Evolutionary conservation across 2,113 vertebrate genomes (phyloP), one percentile per base, ranked within the genome.

Genomic region (Ascaphus truei): DNA sequence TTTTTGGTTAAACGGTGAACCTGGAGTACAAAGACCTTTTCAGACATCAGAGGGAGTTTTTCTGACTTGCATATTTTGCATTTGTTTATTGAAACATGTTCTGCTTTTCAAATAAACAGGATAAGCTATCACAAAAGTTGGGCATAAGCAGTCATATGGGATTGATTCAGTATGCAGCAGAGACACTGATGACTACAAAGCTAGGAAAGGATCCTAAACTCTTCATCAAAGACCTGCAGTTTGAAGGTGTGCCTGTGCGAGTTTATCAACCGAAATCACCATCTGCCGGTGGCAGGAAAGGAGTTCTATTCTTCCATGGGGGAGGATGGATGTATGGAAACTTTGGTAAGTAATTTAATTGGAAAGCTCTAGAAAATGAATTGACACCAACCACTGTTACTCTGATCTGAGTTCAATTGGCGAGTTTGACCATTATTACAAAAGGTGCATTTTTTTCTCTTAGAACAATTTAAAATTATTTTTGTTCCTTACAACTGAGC

Each of bases 291-390:
- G 77, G 57, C 29, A 88, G 85, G 67, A 84, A 79, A 71, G 93
- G 89, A 22, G 71, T 96, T 3, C 5, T 95, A 25, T 93, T 88
- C 76, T 90, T 91, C 80, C 92, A 95, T 0, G 92, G 94, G 18
- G 92, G 94, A 29, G 92, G 89, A 50, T 84, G 77, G 76, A 36
- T 90, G 56, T 1, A 83, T 15, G 93, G 95, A 26, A 92, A 85
- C 47, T 74, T 94, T 37, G 89, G 94, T 95, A 89, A 91, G 87
- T 37, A n/a, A n/a, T n/a, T n/a, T n/a, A n/a, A n/a, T n/a, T n/a
- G n/a, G n/a, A n/a, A n/a, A n/a, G n/a, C n/a, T n/a, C n/a, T n/a
- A n/a, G n/a, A n/a, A n/a, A n/a, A n/a, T n/a, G n/a, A n/a, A n/a
- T n/a, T n/a, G n/a, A n/a, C n/a, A n/a, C n/a, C n/a, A n/a, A n/a